Evolutionary conservation across 2,888 invertebrate genomes (phyloP).

Genomic region (Sarcophaga rosellei): DNA sequence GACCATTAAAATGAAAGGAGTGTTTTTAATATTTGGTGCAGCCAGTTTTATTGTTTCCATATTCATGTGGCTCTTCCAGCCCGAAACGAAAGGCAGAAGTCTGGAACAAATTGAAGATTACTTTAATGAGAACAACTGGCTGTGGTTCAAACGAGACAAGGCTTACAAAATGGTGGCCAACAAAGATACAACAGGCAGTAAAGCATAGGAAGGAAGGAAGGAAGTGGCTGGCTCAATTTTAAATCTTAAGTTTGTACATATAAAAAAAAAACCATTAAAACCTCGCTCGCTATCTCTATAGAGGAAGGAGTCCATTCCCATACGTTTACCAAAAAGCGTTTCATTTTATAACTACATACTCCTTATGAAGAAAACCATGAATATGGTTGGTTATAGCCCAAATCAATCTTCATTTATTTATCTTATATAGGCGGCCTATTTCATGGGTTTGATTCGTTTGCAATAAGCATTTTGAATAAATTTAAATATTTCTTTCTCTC

Average conservation of each 20-base stretch:
- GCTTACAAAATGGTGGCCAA: constrained; percentile 72
- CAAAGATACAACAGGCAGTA: constrained; percentile 34
- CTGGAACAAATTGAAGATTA: constrained; percentile 90
- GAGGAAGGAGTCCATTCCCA: too few species aligned
- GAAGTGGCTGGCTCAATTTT: neutral
- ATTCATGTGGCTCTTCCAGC: constrained; percentile 86
- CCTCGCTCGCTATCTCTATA: constrained; percentile 9
- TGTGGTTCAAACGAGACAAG: constrained; percentile 82
- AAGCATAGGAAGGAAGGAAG: constrained; percentile 22
- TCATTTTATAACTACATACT: too few species aligned
- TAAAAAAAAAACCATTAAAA: constrained; percentile 52
- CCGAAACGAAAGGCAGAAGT: constrained; percentile 88
- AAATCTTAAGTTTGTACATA: constrained; percentile 5
- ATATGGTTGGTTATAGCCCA: too few species aligned
- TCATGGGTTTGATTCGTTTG: too few species aligned
- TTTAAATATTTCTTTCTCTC: too few species aligned
- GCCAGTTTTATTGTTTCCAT: constrained; percentile 85
- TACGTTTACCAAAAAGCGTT: neutral
- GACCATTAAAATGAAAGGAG: constrained; percentile 85
- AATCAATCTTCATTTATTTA: too few species aligned
- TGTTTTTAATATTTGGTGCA: constrained; percentile 87
- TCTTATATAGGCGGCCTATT: too few species aligned
- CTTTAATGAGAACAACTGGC: constrained; percentile 85
- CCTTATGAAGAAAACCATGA: too few species aligned
- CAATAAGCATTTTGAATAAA: too few species aligned